A percentile compares a stretch with the other conserved stretches of the same genome.
Conservation (phyloP, 2,113 vertebrate genomes). For the Brienomyrus longianalis region DNA sequence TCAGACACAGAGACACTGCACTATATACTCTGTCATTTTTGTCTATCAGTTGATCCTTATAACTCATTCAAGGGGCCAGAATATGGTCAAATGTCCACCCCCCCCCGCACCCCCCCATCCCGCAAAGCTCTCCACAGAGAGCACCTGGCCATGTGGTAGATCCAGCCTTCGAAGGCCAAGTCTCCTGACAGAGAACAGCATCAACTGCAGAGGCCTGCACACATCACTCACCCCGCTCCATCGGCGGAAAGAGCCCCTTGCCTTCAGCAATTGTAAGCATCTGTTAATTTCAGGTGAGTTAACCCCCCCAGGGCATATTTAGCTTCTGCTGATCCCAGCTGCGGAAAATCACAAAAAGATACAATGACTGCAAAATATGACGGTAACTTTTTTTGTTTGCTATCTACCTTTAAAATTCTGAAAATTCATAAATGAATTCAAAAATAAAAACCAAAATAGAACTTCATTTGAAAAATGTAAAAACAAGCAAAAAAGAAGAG, state of each 20-base stretch:
- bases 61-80: not conserved
- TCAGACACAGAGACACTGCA: not conserved
- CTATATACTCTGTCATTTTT: not conserved
- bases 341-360: not conserved
- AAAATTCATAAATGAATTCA: not conserved
- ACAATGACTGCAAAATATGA: not conserved
- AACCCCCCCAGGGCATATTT: not conserved
- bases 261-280: constrained; percentile 41
- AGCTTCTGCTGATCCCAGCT: not conserved
- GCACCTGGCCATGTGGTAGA: not conserved
- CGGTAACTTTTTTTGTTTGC: not conserved
- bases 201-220: constrained; percentile 45
- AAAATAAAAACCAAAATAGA: not conserved
- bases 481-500: not conserved
- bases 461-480: not conserved
- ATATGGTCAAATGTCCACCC: not conserved
- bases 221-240: not conserved
- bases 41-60: not conserved
- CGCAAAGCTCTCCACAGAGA: not conserved
- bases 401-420: not conserved
- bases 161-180: not conserved
- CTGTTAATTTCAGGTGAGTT: constrained; percentile 30
- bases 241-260: not conserved
- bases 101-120: not conserved
- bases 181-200: constrained; percentile 38